Evolutionary conservation across 2,113 vertebrate species (phyloP), one percentile per base, ranked within the genome.

Genomic region (Nothoprocta perdicaria): DNA sequence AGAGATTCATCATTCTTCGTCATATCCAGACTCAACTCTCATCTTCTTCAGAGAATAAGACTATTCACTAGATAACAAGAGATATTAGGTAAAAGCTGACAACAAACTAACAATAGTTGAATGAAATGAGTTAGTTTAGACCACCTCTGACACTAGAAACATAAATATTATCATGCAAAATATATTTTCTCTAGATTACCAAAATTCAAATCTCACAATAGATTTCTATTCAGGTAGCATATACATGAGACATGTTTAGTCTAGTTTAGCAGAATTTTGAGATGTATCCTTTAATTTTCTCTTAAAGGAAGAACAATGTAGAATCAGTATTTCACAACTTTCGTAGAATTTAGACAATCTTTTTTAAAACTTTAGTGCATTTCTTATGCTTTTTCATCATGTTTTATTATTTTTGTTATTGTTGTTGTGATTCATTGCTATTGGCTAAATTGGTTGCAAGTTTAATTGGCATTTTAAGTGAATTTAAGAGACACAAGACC

Each of bases 391-490:
- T 65, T 83, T 21, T 35, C 18, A 38, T 76, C 12, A 6, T 6
- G 29, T 27, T 22, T 8, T 50, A 4, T 29, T 73, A 40, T 38
- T 12, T 41, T 22, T 80, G 6, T 53, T 27, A 24, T 26, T 53
- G 50, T 40, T 63, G 9, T 9, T 83, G 10, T 3, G 4, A 80
- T 22, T 10, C 13, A 86, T 19, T 5, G 72, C 12, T 75, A 22
- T 68, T 48, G 72, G 10, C 9, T 24, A 61, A 79, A 80, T 26
- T 1, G 0, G 2, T 13, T 90, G 57, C 19, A 66, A 35, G 7
- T 83, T 91, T 92, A 89, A 48, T 66, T 87, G 73, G 43, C 10
- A 57, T 73, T 88, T 85, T 45, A 73, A 77, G 24, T n/a, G 43
- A 72, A n/a, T 60, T 27, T 50, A 12, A 46, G 22, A 69, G 15